These are phyloP conservation scores for Harpalus rubripes DNA, from an alignment of 2,888 invertebrate species.

Conservation along the genomic window DNA sequence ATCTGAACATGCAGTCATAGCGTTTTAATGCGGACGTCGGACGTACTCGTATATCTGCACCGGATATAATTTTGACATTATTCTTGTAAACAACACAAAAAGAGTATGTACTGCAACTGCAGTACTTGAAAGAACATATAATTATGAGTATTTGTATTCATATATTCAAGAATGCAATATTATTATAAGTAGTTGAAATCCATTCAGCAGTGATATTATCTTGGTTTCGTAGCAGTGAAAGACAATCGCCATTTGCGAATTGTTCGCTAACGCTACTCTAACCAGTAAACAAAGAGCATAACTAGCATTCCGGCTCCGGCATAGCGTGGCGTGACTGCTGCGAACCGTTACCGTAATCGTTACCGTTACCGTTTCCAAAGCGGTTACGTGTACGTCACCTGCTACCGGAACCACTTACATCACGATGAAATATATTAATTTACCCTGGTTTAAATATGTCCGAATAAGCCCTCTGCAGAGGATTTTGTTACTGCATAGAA, in stretches of 20 bases:
- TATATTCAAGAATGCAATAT: not conserved
- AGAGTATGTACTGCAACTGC: no score
- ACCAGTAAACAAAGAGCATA: constrained; percentile 8
- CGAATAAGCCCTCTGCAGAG: not conserved
- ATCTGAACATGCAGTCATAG: no score
- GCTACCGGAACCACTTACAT: constrained; percentile 22
- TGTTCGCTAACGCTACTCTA: not conserved
- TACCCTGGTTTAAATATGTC: constrained; percentile 36
- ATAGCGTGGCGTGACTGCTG: not conserved
- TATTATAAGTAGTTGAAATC: not conserved
- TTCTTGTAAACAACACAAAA: no score
- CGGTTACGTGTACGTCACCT: constrained; percentile 29
- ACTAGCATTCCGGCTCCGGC: not conserved
- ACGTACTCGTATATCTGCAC: no score
- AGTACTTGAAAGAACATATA: no score
- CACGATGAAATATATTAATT: constrained; percentile 45
- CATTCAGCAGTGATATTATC: not conserved
- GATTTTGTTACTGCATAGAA: not conserved
- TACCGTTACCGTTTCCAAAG: constrained; percentile 5
- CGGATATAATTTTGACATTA: no score
- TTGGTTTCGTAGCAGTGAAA: not conserved
- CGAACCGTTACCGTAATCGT: constrained; percentile 4
- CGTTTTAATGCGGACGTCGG: no score
- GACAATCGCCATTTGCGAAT: not conserved
- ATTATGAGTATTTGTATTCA: no score